Conservation (phyloP, 2,888 invertebrate species). For the Drosophila borborema region DNA sequence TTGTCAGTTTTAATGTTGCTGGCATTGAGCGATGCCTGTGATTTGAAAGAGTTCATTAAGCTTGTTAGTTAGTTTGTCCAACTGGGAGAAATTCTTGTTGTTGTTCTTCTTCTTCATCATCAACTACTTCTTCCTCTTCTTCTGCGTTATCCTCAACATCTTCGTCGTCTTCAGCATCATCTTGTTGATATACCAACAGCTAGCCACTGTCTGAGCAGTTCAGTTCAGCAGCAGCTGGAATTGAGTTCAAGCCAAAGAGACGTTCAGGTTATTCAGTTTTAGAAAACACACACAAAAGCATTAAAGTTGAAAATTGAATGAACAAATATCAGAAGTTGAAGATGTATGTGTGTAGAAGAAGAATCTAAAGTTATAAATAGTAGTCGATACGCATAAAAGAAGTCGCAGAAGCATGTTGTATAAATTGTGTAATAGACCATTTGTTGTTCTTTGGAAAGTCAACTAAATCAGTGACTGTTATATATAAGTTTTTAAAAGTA, state of each 20-base stretch:
- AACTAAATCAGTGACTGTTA: too few species aligned
- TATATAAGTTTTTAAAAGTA: too few species aligned
- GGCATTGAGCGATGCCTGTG: slow-evolving; percentile 79
- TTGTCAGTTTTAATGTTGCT: slow-evolving; percentile 77
- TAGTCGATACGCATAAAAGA: too few species aligned
- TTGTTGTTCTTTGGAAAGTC: too few species aligned
- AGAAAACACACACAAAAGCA: neutral
- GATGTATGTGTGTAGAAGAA: too few species aligned
- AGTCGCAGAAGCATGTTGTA: too few species aligned
- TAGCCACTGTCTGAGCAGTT: slow-evolving; percentile 19
- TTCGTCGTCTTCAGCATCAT: neutral
- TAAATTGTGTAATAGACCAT: too few species aligned
- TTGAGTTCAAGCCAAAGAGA: neutral
- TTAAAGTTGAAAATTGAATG: neutral
- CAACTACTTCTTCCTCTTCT: neutral
- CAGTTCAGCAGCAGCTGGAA: neutral
- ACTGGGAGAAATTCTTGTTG: slow-evolving; percentile 28
- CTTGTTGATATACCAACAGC: slow-evolving; percentile 23
- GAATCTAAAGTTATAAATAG: too few species aligned
- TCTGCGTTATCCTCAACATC: neutral
- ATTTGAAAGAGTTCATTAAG: slow-evolving; percentile 80
- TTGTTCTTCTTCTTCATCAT: neutral
- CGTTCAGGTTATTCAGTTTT: neutral
- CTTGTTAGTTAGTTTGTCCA: slow-evolving; percentile 62
- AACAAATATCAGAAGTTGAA: neutral